These are phyloP conservation scores for Symphodus melops DNA, from an alignment of 2,113 vertebrate species.

Conservation along the genomic window DNA sequence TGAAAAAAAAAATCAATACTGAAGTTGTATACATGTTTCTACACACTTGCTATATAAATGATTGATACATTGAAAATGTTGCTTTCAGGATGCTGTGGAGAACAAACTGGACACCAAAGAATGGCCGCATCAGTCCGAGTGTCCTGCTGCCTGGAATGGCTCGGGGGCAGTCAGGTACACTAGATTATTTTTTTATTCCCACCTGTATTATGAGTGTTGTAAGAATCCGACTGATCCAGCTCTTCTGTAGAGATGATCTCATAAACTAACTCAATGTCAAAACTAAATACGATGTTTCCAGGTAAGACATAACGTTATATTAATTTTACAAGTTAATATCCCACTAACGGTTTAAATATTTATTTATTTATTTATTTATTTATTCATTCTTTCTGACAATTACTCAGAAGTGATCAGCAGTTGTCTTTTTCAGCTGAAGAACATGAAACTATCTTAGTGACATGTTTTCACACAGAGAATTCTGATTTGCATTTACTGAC, in stretches of 20 bases:
- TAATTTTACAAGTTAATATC: no score
- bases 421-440: neutral
- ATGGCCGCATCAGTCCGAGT: slow-evolving; percentile 93
- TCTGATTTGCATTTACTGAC: neutral
- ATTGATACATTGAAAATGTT: neutral
- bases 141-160: slow-evolving; percentile 93
- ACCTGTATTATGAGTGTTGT: neutral
- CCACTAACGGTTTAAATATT: neutral
- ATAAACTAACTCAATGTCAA: neutral
- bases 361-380: no score
- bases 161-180: slow-evolving; percentile 91
- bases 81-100: slow-evolving; percentile 87
- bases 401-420: neutral
- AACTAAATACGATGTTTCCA: no score
- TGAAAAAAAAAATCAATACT: no score
- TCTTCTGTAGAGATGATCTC: neutral
- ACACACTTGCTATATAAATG: neutral
- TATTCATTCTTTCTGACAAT: no score
- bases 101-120: slow-evolving; percentile 93
- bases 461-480: neutral
- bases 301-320: no score
- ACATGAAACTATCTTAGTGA: neutral
- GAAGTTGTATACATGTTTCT: no score
- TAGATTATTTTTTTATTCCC: slow-evolving; percentile 27
- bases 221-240: no score